Percentiles rank a stretch among this genome's conserved stretches.
Conservation (phyloP, 2,797 vertebrate species). For the Ptychadena robeensis region DNA sequence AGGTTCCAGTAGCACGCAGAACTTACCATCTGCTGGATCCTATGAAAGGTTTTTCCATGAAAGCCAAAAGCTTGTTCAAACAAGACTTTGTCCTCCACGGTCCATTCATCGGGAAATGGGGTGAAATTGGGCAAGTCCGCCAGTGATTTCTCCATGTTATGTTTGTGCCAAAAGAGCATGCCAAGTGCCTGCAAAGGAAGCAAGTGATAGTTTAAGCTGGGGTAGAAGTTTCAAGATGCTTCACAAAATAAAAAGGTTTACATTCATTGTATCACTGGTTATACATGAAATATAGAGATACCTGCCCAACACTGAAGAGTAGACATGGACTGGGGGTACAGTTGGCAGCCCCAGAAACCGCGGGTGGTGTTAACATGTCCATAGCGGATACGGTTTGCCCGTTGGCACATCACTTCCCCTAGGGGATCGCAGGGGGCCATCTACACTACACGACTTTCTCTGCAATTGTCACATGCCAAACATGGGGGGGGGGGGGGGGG, state of each 20-base stretch:
- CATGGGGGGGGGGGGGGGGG: no score
- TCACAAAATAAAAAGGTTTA: background rate
- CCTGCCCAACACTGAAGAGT: background rate
- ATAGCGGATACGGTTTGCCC: no score
- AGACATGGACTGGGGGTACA: no score
- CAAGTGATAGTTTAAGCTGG: slow-evolving; percentile 30
- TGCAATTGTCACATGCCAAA: no score
- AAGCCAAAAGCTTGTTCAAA: slow-evolving; percentile 98
- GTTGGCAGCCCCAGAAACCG: no score
- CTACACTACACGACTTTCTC: no score
- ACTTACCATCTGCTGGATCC: slow-evolving; percentile 96
- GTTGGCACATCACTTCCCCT: no score
- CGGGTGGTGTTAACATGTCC: no score
- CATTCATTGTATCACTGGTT: background rate
- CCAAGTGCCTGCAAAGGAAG: slow-evolving; percentile 85
- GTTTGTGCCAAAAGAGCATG: slow-evolving; percentile 98
- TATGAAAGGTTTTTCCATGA: slow-evolving; percentile 95
- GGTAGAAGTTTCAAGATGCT: background rate
- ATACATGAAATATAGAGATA: background rate
- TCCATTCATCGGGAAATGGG: slow-evolving; percentile 97
- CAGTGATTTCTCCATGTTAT: slow-evolving; percentile 95
- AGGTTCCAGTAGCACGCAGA: background rate
- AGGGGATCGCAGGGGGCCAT: no score
- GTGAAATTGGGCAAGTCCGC: slow-evolving; percentile 97
- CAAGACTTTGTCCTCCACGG: slow-evolving; percentile 94